Base-by-base conservation (phyloP, 2,888 invertebrate genomes). In the Latrodectus elegans region DNA sequence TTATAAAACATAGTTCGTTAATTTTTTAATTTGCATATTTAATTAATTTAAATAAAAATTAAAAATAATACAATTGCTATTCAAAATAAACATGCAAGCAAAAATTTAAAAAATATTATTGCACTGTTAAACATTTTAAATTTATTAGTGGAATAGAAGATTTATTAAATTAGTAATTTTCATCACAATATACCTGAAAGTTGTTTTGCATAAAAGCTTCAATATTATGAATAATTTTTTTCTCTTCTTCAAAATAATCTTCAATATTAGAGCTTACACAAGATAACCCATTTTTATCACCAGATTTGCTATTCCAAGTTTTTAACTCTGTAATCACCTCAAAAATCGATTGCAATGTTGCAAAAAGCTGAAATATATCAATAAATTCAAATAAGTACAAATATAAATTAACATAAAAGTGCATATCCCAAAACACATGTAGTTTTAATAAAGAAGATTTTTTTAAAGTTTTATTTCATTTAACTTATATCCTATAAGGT, bases 241-340 rank as follows among this genome's bases (percentile, higher is more conserved):
- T 74, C 55, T 85, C 84, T 38, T 26, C 67, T 49, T 79, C 68
- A 15, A 85, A 79, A 60, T 79, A 79, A 17, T 38, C 17, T 67
- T 85, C 79, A 11, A 78, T 8, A n/a, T 70, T 68, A 64, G 60
- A 70, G 68, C 8, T 68, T 68, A 52, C n/a, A 17, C 38, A n/a
- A 64, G 72, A 22, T 8, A 68, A 51, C 9, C 53, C 2, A 51
- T 70, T 55, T 51, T 14, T 70, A 11, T 22, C 22, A 51, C 26
- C 70, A 17, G 53, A 14, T 11, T 68, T 74, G 17, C 17, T 60
- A 49, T 75, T 55, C n/a, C 72, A 51, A 17, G 12, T 10, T 74
- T 79, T 11, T 11, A 84, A n/a, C 26, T 79, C 74, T 26, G 38
- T 12, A 70, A 74, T 70, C 22, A 73, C 10, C 15, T 49, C 49